Percentiles rank a stretch among this genome's conserved stretches.
Evolutionary conservation across 2,113 vertebrate genomes (phyloP).

Genomic region (Spheniscus mendiculus): DNA sequence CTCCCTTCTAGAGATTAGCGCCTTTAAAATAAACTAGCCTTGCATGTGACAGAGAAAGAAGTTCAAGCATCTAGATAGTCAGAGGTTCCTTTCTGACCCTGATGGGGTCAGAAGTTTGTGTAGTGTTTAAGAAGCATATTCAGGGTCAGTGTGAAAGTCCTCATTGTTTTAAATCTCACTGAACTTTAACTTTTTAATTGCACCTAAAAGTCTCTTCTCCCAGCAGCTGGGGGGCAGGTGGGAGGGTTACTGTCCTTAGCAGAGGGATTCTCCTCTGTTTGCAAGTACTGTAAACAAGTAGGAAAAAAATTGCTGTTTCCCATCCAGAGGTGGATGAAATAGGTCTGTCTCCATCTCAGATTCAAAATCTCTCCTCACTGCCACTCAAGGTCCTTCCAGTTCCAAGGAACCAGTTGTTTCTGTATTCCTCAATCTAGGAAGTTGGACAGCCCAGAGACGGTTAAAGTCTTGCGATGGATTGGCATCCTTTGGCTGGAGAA

Average conservation of each 20-base stretch:
- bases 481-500: background rate
- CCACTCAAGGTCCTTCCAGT: background rate
- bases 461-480: background rate
- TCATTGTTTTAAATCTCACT: background rate
- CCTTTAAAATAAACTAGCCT: conserved; percentile 5
- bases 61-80: background rate
- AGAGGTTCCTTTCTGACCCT: background rate
- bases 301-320: background rate
- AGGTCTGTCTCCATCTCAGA: background rate
- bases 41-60: background rate
- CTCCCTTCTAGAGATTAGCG: background rate
- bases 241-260: background rate
- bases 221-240: background rate
- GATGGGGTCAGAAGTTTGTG: background rate
- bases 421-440: background rate
- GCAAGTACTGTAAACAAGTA: background rate
- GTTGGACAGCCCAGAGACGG: background rate
- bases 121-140: background rate
- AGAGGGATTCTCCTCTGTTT: background rate
- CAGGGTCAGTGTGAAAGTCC: background rate
- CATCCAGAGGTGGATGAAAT: background rate
- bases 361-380: background rate
- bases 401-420: background rate
- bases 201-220: background rate
- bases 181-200: background rate